These are phyloP conservation scores for Regulus satrapa DNA, from an alignment of 2,113 vertebrate species.

Conservation along the genomic window DNA sequence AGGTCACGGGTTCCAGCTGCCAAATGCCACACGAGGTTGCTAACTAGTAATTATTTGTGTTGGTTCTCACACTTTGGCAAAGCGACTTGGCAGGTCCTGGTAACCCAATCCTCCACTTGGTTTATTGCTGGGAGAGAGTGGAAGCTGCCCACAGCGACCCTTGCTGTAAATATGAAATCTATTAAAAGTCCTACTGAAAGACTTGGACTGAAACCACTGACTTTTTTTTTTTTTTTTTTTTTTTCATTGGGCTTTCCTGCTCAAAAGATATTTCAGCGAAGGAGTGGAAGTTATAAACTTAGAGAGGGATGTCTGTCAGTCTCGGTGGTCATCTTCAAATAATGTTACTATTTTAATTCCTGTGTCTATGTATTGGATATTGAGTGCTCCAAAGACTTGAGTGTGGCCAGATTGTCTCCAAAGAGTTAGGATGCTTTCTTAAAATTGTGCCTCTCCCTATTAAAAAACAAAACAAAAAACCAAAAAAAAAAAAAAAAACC, in stretches of 20 bases:
- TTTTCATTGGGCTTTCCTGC: not conserved
- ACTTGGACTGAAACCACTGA: not conserved
- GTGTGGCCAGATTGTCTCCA: not conserved
- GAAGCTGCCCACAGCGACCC: not conserved
- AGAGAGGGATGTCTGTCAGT: not conserved
- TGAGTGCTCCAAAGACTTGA: not conserved
- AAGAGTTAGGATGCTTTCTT: not conserved
- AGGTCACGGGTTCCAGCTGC: not conserved
- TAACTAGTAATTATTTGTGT: not conserved
- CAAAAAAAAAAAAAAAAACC: rapidly evolving
- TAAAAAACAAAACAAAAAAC: no score
- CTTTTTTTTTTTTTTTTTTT: no score
- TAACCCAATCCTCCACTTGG: not conserved
- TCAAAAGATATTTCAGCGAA: not conserved
- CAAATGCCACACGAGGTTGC: not conserved
- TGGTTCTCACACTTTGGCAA: not conserved
- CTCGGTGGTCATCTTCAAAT: not conserved
- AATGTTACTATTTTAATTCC: not conserved
- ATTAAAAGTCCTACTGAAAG: not conserved
- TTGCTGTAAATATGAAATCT: not conserved
- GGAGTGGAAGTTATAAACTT: not conserved
- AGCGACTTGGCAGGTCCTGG: not conserved
- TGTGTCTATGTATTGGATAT: not conserved
- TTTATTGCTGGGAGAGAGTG: not conserved
- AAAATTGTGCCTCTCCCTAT: not conserved